Evolutionary conservation across 2,113 vertebrate genomes (phyloP).

Genomic region (Amphilophus citrinellus): DNA sequence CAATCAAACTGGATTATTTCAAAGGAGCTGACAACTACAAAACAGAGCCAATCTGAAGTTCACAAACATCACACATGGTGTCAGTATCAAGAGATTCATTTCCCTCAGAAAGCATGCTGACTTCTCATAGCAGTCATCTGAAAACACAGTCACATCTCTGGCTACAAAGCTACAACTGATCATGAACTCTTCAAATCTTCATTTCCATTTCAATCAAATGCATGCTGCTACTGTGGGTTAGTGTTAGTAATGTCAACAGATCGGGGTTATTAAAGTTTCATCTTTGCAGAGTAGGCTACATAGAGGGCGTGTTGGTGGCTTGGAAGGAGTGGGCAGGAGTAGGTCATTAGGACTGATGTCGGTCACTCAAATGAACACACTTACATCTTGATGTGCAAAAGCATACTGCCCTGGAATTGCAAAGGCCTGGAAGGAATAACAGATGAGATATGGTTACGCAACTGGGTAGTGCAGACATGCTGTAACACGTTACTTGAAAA

Average conservation of each 20-base stretch:
- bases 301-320: constrained; percentile 63
- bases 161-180: constrained; percentile 55
- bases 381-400: constrained; percentile 94
- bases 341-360: constrained; percentile 56
- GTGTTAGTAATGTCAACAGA: constrained; percentile 69
- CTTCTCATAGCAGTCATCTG: constrained; percentile 49
- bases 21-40: constrained; percentile 90
- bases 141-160: constrained; percentile 66
- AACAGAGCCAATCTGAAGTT: constrained; percentile 80
- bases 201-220: constrained; percentile 51
- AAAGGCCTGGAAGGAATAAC: constrained; percentile 85
- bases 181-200: constrained; percentile 20
- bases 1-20: constrained; percentile 96
- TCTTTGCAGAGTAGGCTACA: constrained; percentile 55
- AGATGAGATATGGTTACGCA: constrained; percentile 34
- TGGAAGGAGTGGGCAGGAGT: constrained; percentile 64
- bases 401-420: constrained; percentile 92
- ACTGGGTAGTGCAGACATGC: constrained; percentile 3
- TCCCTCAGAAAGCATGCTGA: constrained; percentile 66
- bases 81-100: constrained; percentile 63
- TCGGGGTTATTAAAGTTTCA: constrained; percentile 59
- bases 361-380: constrained; percentile 68
- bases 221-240: constrained; percentile 65
- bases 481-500: constrained; percentile 22
- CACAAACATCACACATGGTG: constrained; percentile 75